Percentiles rank a stretch among this genome's conserved stretches.
phyloP scores from a whole-genome alignment of 2,113 vertebrate genomes.

The Fulmarus glacialis region DNA sequence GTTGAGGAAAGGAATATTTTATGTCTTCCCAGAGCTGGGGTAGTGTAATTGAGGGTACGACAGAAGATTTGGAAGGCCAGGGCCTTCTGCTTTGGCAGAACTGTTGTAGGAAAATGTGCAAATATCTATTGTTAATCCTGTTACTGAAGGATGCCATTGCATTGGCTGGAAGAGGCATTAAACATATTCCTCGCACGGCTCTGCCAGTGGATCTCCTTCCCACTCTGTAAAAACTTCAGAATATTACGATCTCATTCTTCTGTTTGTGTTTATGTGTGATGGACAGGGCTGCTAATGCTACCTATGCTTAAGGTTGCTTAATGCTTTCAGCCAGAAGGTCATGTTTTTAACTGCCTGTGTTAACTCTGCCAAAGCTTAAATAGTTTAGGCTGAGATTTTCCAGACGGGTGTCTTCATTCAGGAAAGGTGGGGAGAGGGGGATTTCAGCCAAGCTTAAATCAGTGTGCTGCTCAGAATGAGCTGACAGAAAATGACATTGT shows the following conservation, averaged over 20 bases:
- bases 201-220: neutral
- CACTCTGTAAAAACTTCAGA: neutral
- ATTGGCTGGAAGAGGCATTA: neutral
- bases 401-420: neutral
- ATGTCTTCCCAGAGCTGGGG: neutral
- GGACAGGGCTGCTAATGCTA: neutral
- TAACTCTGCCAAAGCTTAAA: constrained; percentile 33
- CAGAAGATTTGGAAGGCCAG: neutral
- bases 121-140: constrained; percentile 2
- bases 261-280: neutral
- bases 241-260: neutral
- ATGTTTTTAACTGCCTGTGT: neutral
- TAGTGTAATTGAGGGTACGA: neutral
- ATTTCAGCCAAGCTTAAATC: neutral
- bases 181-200: neutral
- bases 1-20: neutral
- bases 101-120: neutral
- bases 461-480: neutral
- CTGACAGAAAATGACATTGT: neutral
- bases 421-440: neutral
- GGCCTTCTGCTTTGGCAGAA: constrained; percentile 1
- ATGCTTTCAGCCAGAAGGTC: neutral
- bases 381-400: constrained; percentile 45
- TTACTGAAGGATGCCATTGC: neutral
- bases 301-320: constrained; percentile 38